Evolutionary conservation across 2,113 vertebrate species (phyloP), one percentile per base, ranked within the genome.

Genomic region (Megaleporinus macrocephalus): DNA sequence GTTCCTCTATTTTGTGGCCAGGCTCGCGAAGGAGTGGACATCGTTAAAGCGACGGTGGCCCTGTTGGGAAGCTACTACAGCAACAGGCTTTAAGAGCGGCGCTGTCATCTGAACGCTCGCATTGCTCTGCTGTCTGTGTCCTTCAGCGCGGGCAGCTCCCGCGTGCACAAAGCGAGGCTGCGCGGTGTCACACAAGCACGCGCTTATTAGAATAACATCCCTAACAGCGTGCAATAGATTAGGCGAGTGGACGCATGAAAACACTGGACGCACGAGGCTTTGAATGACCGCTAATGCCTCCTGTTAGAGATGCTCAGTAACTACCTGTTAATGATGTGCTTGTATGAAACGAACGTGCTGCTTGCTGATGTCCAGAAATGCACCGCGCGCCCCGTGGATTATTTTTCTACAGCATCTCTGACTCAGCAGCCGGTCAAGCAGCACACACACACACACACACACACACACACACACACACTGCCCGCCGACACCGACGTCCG

Each of bases 361-460:
- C 6, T 26, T 6, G 30, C 20, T 68, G 1, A 33, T 18, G 20
- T n/a, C 20, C 36, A 70, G 69, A 71, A 49, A 41, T n/a, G 53
- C 57, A 61, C 14, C 4, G n/a, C 22, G 57, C 10, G 1, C 13
- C 27, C 5, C 27, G 61, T 62, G 33, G 12, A 16, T 24, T 59
- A 22, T 73, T 29, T 57, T 68, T 6, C 33, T 9, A 7, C 29
- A 69, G 18, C 80, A 70, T 70, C 73, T 84, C 71, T 80, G 83
- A 84, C 77, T 84, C 83, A 84, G 83, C 83, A 84, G 30, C 62
- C 47, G 77, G 59, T 75, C 26, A 27, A 47, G 3, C 59, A 22
- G 16, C 61, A n/a, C 59, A 30, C 62, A 30, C 44, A 22, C 18
- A 44, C 33, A 24, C 66, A 55, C 51, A 55, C 16, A 55, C 51